These are phyloP conservation scores for Sceloporus undulatus DNA, from an alignment of 2,113 vertebrate species.

Conservation along the genomic window DNA sequence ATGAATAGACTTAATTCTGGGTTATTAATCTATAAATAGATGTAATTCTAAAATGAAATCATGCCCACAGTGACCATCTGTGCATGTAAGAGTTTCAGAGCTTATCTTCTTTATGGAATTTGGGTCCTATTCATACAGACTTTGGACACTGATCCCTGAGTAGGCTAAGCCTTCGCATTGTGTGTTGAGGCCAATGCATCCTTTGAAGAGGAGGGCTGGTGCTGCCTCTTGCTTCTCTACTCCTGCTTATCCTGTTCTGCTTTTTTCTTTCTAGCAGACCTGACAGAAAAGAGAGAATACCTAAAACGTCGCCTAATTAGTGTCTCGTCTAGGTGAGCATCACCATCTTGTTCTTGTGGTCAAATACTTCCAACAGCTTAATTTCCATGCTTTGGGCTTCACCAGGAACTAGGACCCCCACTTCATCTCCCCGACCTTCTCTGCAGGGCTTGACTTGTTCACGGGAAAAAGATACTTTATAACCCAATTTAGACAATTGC, in stretches of 20 bases:
- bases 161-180: neutral
- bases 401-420: no score
- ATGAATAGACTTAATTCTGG: no score
- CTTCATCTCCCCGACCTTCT: neutral
- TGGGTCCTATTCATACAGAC: no score
- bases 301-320: slow-evolving; percentile 78
- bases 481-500: no score
- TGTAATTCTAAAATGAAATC: no score
- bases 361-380: no score
- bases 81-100: no score
- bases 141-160: no score
- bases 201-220: neutral
- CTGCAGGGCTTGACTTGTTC: neutral
- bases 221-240: neutral
- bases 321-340: slow-evolving; percentile 76
- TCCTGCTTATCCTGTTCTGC: neutral
- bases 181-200: no score
- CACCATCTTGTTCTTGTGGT: neutral
- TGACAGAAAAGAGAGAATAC: slow-evolving; percentile 65
- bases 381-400: neutral
- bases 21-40: no score
- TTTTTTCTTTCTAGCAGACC: slow-evolving; percentile 54
- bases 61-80: no score
- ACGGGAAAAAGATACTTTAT: neutral
- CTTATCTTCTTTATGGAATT: no score